A percentile compares a stretch with the other conserved stretches of the same genome.
Evolutionary conservation across 2,888 invertebrate genomes (phyloP).

Genomic region (Meta bourneti): DNA sequence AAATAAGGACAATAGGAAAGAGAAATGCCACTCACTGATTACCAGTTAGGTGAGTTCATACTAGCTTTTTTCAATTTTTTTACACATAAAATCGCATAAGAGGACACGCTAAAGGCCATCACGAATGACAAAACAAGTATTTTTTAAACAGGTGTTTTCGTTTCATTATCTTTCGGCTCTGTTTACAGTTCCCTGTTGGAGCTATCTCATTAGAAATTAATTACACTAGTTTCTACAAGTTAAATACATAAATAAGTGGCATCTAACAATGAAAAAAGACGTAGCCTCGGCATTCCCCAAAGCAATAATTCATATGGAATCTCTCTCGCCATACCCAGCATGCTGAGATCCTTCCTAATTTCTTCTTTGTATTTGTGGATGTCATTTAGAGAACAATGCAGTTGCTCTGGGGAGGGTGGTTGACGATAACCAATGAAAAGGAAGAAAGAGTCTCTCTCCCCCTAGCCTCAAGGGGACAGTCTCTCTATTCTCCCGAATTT

Average conservation of each 20-base stretch:
- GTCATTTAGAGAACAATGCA: constrained; percentile 68
- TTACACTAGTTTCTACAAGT: constrained; percentile 43
- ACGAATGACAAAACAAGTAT: no score
- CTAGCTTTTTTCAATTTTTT: no score
- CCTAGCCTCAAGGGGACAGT: constrained; percentile 44
- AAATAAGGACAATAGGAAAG: no score
- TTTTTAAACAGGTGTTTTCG: no score
- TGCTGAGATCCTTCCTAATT: constrained; percentile 59
- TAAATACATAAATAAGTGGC: constrained; percentile 46
- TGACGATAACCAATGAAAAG: constrained; percentile 61
- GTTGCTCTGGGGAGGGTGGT: constrained; percentile 18
- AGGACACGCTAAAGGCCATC: no score
- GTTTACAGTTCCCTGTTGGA: no score
- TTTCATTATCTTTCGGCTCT: no score
- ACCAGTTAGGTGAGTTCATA: no score
- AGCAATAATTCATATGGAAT: constrained; percentile 54
- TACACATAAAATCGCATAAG: no score
- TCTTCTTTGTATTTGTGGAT: constrained; percentile 54
- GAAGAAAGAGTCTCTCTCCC: constrained; percentile 24
- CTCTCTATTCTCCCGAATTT: constrained; percentile 1
- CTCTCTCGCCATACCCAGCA: constrained; percentile 20
- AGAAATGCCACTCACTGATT: no score
- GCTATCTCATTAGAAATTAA: constrained; percentile 37
- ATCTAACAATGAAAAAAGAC: background rate
- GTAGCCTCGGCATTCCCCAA: background rate